These are phyloP conservation scores for Zaprionus ghesquierei DNA, from an alignment of 1,140 invertebrate species.

Conservation along the genomic window DNA sequence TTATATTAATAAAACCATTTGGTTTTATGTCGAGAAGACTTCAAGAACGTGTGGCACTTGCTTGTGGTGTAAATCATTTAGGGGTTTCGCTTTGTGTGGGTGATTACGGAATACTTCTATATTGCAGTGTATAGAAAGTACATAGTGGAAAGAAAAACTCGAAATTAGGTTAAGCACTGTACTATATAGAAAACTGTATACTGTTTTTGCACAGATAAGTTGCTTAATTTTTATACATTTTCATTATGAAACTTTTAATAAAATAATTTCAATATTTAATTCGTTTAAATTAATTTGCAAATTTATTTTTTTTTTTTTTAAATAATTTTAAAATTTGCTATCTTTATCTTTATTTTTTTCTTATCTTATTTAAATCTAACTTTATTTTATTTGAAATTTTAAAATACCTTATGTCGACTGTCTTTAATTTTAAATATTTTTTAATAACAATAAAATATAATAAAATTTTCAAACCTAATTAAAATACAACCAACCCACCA, in stretches of 20 bases:
- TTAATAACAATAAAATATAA: neutral
- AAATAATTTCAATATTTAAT: too few species aligned
- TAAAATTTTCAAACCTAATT: neutral
- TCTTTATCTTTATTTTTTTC: too few species aligned
- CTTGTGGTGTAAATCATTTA: slow-evolving; percentile 52
- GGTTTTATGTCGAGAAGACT: slow-evolving; percentile 40
- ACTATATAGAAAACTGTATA: neutral
- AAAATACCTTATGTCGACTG: too few species aligned
- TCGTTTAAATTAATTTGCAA: too few species aligned
- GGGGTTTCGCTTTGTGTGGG: neutral
- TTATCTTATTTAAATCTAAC: too few species aligned
- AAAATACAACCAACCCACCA: neutral
- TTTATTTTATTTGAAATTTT: too few species aligned
- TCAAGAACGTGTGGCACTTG: slow-evolving; percentile 35
- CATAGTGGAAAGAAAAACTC: neutral
- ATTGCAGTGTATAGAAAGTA: neutral
- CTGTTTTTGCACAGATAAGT: too few species aligned
- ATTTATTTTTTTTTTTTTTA: too few species aligned
- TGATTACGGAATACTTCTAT: neutral
- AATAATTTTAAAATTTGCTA: too few species aligned
- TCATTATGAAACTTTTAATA: too few species aligned
- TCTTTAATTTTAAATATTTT: too few species aligned
- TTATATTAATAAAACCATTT: slow-evolving; percentile 72
- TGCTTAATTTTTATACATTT: too few species aligned
- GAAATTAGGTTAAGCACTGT: neutral